phyloP scores from a whole-genome alignment of 2,888 invertebrate species.

The Apamea monoglypha region DNA sequence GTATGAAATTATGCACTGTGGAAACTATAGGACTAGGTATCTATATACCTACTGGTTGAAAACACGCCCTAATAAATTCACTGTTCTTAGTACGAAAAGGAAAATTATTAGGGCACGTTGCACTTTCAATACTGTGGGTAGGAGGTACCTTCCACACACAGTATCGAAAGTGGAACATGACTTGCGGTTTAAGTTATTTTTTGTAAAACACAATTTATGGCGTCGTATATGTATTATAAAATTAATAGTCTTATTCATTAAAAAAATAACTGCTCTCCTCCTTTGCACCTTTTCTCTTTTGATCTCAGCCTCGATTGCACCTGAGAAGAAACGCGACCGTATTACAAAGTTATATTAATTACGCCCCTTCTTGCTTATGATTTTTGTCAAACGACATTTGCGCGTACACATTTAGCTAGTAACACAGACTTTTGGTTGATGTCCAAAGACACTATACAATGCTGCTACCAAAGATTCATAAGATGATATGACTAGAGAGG shows the following conservation, averaged over 20 bases:
- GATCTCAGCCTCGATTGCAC: neutral
- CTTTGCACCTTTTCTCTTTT: conserved; percentile 27
- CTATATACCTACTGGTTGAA: neutral
- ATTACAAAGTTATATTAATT: neutral
- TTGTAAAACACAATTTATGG: neutral
- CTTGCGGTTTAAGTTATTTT: neutral
- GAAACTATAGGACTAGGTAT: neutral
- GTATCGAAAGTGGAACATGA: conserved; percentile 18
- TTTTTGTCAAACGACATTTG: neutral
- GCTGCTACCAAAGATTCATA: neutral
- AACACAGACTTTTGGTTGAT: neutral
- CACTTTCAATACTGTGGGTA: conserved; percentile 30
- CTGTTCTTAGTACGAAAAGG: conserved; percentile 1
- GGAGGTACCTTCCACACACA: conserved; percentile 24
- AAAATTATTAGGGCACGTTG: conserved; percentile 16
- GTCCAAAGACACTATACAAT: neutral
- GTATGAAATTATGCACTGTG: neutral
- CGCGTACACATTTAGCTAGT: neutral
- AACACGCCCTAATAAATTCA: conserved; percentile 12
- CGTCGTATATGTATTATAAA: neutral
- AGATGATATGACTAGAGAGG: neutral
- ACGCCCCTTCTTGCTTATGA: neutral
- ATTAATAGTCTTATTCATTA: neutral
- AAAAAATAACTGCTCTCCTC: neutral
- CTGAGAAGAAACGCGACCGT: neutral